Conservation (phyloP, 2,888 invertebrate species). For the Agrotis ipsilon region DNA sequence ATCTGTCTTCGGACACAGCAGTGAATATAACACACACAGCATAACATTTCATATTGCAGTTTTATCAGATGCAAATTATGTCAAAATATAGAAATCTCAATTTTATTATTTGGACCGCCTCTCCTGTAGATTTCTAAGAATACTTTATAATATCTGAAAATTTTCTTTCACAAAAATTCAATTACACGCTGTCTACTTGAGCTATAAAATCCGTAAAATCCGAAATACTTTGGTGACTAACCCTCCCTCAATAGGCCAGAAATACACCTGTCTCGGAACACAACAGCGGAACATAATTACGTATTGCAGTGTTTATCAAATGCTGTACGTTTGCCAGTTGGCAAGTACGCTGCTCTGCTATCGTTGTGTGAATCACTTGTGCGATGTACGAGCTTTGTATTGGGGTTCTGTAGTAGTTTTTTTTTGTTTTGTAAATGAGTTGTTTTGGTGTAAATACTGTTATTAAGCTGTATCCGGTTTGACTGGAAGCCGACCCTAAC, state of each 20-base stretch:
- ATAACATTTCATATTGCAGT: too few species aligned
- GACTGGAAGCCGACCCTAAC: too few species aligned
- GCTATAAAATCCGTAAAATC: constrained; percentile 28
- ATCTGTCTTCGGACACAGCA: too few species aligned
- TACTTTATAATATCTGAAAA: too few species aligned
- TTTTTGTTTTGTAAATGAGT: constrained; percentile 14
- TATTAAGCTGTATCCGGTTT: too few species aligned
- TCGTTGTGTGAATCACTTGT: constrained; percentile 68
- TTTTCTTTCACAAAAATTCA: not conserved
- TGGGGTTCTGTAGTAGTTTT: constrained; percentile 37
- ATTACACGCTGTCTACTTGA: constrained; percentile 19
- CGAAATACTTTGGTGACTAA: constrained; percentile 56
- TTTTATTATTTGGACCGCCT: too few species aligned
- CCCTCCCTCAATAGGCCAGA: constrained; percentile 37
- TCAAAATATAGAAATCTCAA: too few species aligned
- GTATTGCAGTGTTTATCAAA: constrained; percentile 67
- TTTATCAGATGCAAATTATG: too few species aligned
- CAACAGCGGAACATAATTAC: constrained; percentile 43
- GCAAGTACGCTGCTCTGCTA: constrained; percentile 72
- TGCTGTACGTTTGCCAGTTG: constrained; percentile 73
- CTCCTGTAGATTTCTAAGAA: too few species aligned
- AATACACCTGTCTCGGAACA: constrained; percentile 64
- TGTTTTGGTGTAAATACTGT: too few species aligned
- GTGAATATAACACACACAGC: too few species aligned
- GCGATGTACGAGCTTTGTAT: constrained; percentile 61